A percentile compares a stretch with the other conserved stretches of the same genome.
Evolutionary conservation across 2,797 vertebrate genomes (phyloP).

Genomic region (Argentina silus): DNA sequence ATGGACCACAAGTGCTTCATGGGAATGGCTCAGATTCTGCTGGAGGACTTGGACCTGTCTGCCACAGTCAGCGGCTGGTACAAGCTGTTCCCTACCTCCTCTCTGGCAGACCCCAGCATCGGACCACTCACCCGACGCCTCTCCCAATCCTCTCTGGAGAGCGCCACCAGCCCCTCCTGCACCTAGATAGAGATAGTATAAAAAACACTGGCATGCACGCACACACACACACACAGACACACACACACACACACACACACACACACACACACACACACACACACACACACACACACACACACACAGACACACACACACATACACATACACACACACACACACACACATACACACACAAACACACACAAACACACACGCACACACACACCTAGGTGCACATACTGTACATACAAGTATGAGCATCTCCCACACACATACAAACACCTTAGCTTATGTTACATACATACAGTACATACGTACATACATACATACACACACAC

Average conservation of each 20-base stretch:
- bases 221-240: constrained; percentile 39
- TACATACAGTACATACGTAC: constrained; percentile 1
- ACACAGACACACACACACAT: background rate
- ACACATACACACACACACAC: background rate
- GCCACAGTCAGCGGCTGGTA: constrained; percentile 91
- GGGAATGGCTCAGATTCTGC: constrained; percentile 98
- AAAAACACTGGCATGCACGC: constrained; percentile 46
- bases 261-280: background rate
- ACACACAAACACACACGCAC: background rate
- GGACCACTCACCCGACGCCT: constrained; percentile 93
- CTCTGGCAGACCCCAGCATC: constrained; percentile 94
- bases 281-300: background rate
- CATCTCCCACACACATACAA: no score
- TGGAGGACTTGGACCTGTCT: constrained; percentile 97
- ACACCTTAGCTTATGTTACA: constrained; percentile 31
- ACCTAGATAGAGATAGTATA: constrained; percentile 76
- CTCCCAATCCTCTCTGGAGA: constrained; percentile 98
- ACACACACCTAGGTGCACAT: constrained; percentile 10
- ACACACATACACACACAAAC: background rate
- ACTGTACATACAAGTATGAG: background rate
- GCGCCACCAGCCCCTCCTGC: constrained; percentile 95
- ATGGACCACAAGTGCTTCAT: constrained; percentile 99
- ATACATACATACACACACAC: constrained; percentile 28
- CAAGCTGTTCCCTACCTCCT: constrained; percentile 99
- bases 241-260: background rate